These are phyloP conservation scores for Synanthedon formicaeformis DNA, from an alignment of 2,888 invertebrate genomes.

Conservation along the genomic window DNA sequence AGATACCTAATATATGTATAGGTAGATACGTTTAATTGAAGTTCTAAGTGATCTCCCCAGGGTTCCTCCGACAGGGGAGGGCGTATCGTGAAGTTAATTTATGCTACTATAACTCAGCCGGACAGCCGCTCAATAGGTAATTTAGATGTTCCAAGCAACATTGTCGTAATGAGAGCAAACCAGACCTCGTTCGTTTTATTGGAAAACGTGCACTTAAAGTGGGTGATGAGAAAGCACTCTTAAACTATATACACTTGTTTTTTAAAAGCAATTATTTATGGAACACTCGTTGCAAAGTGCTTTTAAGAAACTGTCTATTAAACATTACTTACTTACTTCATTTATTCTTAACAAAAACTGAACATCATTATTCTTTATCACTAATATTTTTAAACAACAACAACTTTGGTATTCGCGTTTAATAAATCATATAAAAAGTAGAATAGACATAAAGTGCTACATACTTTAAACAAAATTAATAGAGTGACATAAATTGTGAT, in stretches of 20 bases:
- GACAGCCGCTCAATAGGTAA: conserved; percentile 62
- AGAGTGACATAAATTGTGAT: too few relatives aligned
- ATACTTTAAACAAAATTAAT: too few relatives aligned
- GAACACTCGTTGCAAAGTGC: background rate
- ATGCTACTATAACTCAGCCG: conserved; percentile 62
- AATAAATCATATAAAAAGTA: too few relatives aligned
- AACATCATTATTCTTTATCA: too few relatives aligned
- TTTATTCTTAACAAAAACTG: too few relatives aligned
- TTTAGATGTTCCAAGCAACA: conserved; percentile 65
- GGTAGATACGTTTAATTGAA: conserved; percentile 18
- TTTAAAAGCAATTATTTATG: background rate
- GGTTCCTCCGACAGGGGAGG: conserved; percentile 29
- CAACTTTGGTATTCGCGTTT: too few relatives aligned
- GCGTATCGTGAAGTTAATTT: conserved; percentile 55
- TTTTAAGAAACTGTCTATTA: too few relatives aligned
- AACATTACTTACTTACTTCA: too few relatives aligned
- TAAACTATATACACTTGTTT: background rate
- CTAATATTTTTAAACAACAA: too few relatives aligned
- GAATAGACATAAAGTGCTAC: too few relatives aligned
- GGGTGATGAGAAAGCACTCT: background rate
- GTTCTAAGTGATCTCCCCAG: conserved; percentile 16
- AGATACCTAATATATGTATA: background rate
- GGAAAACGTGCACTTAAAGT: background rate
- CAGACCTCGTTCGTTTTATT: conserved; percentile 8
- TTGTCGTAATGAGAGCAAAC: conserved; percentile 61